Base-by-base conservation (phyloP, 2,888 invertebrate species). In the Eucera pruinosa region DNA sequence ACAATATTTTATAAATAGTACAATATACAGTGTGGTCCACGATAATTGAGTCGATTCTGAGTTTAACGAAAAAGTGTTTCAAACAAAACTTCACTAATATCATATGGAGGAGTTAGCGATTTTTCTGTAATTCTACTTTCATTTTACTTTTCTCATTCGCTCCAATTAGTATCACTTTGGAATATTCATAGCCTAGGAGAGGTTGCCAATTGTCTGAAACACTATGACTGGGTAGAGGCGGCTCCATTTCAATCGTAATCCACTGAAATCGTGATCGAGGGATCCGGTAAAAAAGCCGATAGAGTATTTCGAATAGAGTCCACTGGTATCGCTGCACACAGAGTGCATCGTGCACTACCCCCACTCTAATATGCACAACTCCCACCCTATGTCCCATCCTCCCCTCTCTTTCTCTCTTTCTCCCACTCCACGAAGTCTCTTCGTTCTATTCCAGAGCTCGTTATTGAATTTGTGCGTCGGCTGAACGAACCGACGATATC, bases 401-500 rank as follows among this genome's bases (percentile, higher is more conserved):
- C 54, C 7, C 3, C 5, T 30, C 48, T 48, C 11, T 5, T 23
- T n/a, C 58, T 45, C 48, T 39, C 43, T 54, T n/a, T n/a, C n/a
- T n/a, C n/a, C n/a, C n/a, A n/a, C n/a, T n/a, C n/a, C n/a, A n/a
- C 27, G 45, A 47, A 60, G 60, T n/a, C 39, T 72, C 55, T 64
- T 81, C 80, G 75, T 78, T 83, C 85, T 83, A 82, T 85, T 80
- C 76, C 80, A 72, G 83, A 74, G 82, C 86, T 88, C 84, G 88
- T 87, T 88, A 88, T 87, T 87, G 87, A 88, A 88, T 88, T 88
- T 88, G 87, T 86, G 87, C 84, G 83, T 84, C 82, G 84, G 77
- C 74, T 82, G 86, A 82, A 77, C 84, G 82, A 82, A 79, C 81
- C 85, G 84, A 79, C 84, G 87, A 86, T 86, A 88, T 87, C 87